Evolutionary conservation across 2,888 invertebrate genomes (phyloP).

Genomic region (Bedellia somnulentella): DNA sequence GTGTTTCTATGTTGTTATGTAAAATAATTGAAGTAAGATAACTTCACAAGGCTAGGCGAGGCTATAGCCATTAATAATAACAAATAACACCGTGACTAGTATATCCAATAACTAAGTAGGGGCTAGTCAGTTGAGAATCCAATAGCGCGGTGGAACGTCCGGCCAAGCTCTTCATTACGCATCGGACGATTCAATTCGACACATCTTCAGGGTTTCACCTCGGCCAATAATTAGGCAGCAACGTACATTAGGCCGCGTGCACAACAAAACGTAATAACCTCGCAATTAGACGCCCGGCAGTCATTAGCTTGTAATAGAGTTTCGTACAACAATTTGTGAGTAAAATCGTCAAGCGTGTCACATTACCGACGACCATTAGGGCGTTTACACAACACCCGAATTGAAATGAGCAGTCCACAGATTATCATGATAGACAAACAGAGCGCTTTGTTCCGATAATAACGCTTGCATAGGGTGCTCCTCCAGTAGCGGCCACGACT

Average conservation of each 20-base stretch:
- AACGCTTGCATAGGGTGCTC: constrained; percentile 38
- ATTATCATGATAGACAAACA: constrained; percentile 58
- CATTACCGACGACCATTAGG: constrained; percentile 58
- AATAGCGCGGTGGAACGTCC: too few species aligned
- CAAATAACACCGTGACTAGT: too few species aligned
- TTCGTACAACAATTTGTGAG: constrained; percentile 60
- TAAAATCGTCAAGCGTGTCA: constrained; percentile 62
- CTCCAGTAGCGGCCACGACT: constrained; percentile 9
- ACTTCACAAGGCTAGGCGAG: too few species aligned
- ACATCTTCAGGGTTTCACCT: constrained; percentile 58
- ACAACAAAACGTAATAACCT: constrained; percentile 57
- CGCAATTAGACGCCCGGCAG: constrained; percentile 54
- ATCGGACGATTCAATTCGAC: constrained; percentile 48
- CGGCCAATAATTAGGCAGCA: constrained; percentile 39
- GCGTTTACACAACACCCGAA: constrained; percentile 57
- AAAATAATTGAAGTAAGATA: too few species aligned
- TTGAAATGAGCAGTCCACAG: constrained; percentile 57
- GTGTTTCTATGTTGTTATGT: too few species aligned
- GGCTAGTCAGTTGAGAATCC: too few species aligned
- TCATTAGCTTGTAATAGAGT: constrained; percentile 61
- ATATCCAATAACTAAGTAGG: too few species aligned
- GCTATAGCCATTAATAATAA: too few species aligned
- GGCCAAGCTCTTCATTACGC: constrained; percentile 29
- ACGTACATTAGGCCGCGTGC: constrained; percentile 50
- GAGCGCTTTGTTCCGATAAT: constrained; percentile 53